phyloP scores from a whole-genome alignment of 2,888 invertebrate species.

The Podotricha telesiphe region DNA sequence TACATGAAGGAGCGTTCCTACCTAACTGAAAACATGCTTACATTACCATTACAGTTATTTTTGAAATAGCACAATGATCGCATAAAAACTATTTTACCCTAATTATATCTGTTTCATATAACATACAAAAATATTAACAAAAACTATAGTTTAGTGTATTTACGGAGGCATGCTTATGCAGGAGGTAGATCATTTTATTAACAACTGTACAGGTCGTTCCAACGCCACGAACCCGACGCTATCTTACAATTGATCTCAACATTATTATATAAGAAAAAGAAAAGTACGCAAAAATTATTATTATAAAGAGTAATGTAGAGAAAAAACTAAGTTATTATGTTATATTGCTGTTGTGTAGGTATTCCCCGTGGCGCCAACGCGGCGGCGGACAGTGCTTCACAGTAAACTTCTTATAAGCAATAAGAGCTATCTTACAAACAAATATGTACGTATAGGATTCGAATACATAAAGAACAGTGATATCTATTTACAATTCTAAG shows the following conservation, averaged over 20 bases:
- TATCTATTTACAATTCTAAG: conserved; percentile 71
- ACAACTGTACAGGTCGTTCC: conserved; percentile 52
- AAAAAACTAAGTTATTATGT: neutral
- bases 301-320: neutral
- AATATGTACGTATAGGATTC: conserved; percentile 51
- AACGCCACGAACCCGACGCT: neutral
- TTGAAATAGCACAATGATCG: conserved; percentile 54
- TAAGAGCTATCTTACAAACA: conserved; percentile 50
- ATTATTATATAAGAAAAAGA: neutral
- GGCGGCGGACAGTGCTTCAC: conserved; percentile 43
- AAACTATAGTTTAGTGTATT: conserved; percentile 70
- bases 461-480: conserved; percentile 58
- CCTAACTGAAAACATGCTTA: conserved; percentile 67
- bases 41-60: conserved; percentile 50
- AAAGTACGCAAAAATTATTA: neutral
- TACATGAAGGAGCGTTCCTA: conserved; percentile 69
- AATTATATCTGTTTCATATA: conserved; percentile 64
- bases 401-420: conserved; percentile 50
- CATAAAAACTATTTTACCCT: conserved; percentile 58
- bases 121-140: conserved; percentile 75
- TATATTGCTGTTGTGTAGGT: neutral
- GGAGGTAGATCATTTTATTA: conserved; percentile 78
- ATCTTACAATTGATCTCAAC: neutral
- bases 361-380: conserved; percentile 11
- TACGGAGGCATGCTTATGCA: conserved; percentile 70